phyloP scores from a whole-genome alignment of 2,797 vertebrate genomes.

The Danio kyathit region DNA sequence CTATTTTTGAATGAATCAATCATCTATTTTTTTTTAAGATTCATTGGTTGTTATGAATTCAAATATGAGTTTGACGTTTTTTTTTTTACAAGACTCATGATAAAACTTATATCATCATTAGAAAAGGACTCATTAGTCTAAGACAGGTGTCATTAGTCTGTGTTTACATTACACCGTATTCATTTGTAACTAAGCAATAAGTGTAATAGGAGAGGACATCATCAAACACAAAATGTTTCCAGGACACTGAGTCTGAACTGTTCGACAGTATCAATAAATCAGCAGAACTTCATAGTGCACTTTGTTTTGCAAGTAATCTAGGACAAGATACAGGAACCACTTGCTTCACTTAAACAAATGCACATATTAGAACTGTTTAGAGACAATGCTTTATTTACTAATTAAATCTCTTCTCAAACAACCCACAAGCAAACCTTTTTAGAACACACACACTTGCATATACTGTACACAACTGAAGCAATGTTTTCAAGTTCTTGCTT shows the following conservation, averaged over 20 bases:
- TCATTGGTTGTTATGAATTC: background rate
- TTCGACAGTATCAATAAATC: conserved; percentile 13
- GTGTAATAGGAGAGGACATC: conserved; percentile 15
- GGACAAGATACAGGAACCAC: background rate
- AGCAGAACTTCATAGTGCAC: conserved; percentile 4
- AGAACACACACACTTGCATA: too few species aligned
- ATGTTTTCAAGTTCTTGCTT: too few species aligned
- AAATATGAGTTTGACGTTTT: background rate
- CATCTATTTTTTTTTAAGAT: too few species aligned
- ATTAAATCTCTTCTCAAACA: too few species aligned
- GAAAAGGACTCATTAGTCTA: conserved; percentile 23
- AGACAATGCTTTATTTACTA: too few species aligned
- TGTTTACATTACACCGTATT: conserved; percentile 47
- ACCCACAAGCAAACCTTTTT: too few species aligned
- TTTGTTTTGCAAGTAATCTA: conserved; percentile 3
- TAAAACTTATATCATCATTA: background rate
- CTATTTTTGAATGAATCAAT: background rate
- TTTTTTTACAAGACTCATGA: conserved; percentile 16
- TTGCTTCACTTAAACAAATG: background rate
- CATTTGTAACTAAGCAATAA: conserved; percentile 36
- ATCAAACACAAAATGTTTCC: conserved; percentile 23
- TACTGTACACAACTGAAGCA: too few species aligned
- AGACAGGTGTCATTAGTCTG: conserved; percentile 29
- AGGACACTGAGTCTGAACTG: conserved; percentile 23
- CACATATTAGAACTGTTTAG: too few species aligned